Conservation (phyloP, 2,113 vertebrate genomes). For the Saccopteryx bilineata region DNA sequence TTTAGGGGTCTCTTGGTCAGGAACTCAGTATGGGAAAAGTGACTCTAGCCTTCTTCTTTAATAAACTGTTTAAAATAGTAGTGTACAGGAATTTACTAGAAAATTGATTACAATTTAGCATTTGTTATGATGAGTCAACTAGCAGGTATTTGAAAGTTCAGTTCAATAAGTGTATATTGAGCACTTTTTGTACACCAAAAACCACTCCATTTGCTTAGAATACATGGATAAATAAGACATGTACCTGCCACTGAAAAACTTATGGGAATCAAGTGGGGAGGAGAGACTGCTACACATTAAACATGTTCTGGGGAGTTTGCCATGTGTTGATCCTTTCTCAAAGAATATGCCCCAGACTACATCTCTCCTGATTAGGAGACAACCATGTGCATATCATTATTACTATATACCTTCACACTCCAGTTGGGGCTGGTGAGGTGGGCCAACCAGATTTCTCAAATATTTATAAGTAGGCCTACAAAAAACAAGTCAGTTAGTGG, state of each 20-base stretch:
- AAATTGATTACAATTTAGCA: conserved; percentile 34
- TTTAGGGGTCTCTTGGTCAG: too few species aligned
- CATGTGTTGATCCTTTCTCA: background rate
- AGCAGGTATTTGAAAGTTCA: background rate
- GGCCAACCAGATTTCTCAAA: background rate
- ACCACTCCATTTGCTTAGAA: background rate
- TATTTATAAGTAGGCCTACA: background rate
- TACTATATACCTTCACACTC: background rate
- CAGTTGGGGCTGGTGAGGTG: background rate
- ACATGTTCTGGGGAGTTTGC: background rate
- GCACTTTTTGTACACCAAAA: background rate
- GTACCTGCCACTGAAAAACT: background rate
- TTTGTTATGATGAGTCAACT: conserved; percentile 34
- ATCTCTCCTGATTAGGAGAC: background rate
- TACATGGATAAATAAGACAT: background rate
- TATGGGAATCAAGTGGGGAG: background rate
- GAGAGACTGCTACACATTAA: background rate
- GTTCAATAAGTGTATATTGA: background rate
- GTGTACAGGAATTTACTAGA: background rate
- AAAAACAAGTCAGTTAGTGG: background rate
- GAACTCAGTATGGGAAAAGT: too few species aligned
- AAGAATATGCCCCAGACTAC: background rate
- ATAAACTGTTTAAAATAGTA: conserved; percentile 4
- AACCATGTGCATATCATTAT: background rate
- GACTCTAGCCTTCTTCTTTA: background rate